These are phyloP conservation scores for Pimpla rufipes DNA, from an alignment of 2,888 invertebrate species.

Conservation along the genomic window DNA sequence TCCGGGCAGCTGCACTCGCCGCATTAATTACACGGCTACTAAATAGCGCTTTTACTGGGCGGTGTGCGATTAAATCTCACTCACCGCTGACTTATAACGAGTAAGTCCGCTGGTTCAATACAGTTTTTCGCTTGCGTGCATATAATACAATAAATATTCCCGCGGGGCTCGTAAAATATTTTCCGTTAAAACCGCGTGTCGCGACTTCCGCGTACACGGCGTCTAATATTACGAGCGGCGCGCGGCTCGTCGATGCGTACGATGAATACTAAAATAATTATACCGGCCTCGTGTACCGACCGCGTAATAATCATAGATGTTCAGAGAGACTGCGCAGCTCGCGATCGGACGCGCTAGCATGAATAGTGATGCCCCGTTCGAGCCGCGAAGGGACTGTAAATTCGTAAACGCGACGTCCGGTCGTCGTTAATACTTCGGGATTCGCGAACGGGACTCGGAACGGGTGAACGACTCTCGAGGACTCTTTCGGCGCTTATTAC, in stretches of 20 bases:
- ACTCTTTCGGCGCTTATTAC: not conserved
- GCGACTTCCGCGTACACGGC: too few species aligned
- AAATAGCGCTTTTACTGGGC: not conserved
- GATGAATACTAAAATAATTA: slow-evolving; percentile 12
- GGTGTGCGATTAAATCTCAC: slow-evolving; percentile 44
- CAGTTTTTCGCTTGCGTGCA: not conserved
- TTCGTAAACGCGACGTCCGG: slow-evolving; percentile 43
- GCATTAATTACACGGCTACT: not conserved
- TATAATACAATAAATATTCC: not conserved
- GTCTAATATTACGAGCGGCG: not conserved
- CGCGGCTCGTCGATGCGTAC: not conserved
- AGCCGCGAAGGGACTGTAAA: not conserved
- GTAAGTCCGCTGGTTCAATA: slow-evolving; percentile 60
- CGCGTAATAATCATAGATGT: not conserved
- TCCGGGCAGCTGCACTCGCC: not conserved
- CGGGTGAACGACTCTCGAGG: slow-evolving; percentile 5
- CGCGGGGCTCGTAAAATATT: not conserved
- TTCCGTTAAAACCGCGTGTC: not conserved
- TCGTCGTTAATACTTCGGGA: not conserved
- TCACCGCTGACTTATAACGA: slow-evolving; percentile 47
- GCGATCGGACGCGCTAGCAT: not conserved
- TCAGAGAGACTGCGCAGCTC: not conserved
- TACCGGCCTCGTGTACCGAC: not conserved
- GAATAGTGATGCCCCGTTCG: slow-evolving; percentile 5
- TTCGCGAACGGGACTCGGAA: slow-evolving; percentile 8